phyloP scores from a whole-genome alignment of 2,797 vertebrate species.

The Cygnus olor region DNA sequence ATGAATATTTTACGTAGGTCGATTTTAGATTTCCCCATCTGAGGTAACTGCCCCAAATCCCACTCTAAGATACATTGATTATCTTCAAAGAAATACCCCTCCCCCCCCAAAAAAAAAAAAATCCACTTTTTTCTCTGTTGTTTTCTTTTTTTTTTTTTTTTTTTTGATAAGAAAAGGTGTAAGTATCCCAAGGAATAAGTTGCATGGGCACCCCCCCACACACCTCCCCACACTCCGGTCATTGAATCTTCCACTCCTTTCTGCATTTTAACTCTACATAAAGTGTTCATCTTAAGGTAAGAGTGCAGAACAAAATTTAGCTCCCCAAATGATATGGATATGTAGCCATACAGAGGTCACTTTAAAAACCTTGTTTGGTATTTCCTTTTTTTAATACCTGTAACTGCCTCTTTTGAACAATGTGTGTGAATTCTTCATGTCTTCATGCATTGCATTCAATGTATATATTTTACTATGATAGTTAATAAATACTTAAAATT shows the following conservation, averaged over 20 bases:
- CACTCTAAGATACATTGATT: not conserved
- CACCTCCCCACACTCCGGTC: not conserved
- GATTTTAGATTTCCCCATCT: not conserved
- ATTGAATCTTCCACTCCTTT: not conserved
- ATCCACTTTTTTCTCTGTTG: not conserved
- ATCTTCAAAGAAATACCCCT: not conserved
- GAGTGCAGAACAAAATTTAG: not conserved
- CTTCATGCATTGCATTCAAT: constrained; percentile 9
- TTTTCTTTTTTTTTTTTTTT: too few relatives aligned
- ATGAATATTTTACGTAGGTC: not conserved
- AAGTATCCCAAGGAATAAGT: not conserved
- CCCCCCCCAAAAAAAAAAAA: not conserved
- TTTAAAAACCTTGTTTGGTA: not conserved
- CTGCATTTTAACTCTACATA: not conserved
- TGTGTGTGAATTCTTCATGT: not conserved
- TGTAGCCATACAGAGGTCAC: not conserved
- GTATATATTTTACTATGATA: not conserved
- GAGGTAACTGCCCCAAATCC: not conserved
- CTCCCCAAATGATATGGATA: not conserved
- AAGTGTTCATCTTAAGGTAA: not conserved
- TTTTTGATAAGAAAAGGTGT: not conserved
- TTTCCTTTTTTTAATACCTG: not conserved
- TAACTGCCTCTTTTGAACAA: not conserved
- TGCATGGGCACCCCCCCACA: not conserved
- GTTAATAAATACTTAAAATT: constrained; percentile 53